These are phyloP conservation scores for Sympetrum striolatum DNA, from an alignment of 2,888 invertebrate genomes.

Conservation along the genomic window DNA sequence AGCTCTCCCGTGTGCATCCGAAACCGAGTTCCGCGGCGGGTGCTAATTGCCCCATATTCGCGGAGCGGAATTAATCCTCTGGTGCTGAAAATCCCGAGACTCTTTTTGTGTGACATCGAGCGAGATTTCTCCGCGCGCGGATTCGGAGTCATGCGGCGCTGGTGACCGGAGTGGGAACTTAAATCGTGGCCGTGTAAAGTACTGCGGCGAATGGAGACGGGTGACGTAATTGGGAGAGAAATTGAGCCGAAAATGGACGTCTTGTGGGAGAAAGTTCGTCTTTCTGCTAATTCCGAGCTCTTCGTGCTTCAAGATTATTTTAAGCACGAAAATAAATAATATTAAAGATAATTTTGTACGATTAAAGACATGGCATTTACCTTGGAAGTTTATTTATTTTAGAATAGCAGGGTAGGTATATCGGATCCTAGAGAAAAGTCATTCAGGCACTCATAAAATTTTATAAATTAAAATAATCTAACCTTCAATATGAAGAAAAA, in stretches of 20 bases:
- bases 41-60: not conserved
- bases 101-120: not conserved
- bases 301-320: too few relatives aligned
- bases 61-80: not conserved
- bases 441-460: too few relatives aligned
- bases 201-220: conserved; percentile 1
- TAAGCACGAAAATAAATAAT: too few relatives aligned
- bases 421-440: too few relatives aligned
- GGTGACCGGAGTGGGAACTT: not conserved
- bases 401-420: too few relatives aligned
- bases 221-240: not conserved
- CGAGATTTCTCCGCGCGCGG: not conserved
- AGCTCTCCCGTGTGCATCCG: not conserved
- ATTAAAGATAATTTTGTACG: too few relatives aligned
- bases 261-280: too few relatives aligned
- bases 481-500: too few relatives aligned
- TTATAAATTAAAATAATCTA: too few relatives aligned
- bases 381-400: too few relatives aligned
- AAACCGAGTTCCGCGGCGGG: not conserved
- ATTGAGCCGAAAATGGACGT: not conserved
- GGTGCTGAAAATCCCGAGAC: not conserved
- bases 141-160: not conserved
- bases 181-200: not conserved
- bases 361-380: too few relatives aligned
- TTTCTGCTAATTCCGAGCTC: too few relatives aligned